Evolutionary conservation across 1,140 invertebrate species (phyloP).

Genomic region (Galleria mellonella): DNA sequence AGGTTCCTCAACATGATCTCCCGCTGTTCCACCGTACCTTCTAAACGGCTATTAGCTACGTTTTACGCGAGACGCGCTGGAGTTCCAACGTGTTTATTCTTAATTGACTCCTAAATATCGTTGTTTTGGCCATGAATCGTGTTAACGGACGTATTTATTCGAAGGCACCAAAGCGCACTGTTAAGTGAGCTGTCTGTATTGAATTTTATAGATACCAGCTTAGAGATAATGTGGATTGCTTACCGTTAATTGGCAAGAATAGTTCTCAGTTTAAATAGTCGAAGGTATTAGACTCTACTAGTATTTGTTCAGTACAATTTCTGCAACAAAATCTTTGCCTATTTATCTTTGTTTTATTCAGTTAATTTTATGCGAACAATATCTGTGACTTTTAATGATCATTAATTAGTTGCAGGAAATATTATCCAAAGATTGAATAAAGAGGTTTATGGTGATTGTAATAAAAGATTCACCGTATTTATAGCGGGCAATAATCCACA

Average conservation of each 20-base stretch:
- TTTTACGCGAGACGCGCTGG: constrained; percentile 50
- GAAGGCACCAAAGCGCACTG: constrained; percentile 26
- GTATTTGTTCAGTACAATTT: too few relatives aligned
- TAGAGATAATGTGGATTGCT: constrained; percentile 25
- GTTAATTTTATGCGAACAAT: too few relatives aligned
- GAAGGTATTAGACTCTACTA: too few relatives aligned
- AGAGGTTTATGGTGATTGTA: too few relatives aligned
- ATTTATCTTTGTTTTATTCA: too few relatives aligned
- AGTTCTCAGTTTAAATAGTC: constrained; percentile 22
- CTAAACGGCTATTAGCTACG: constrained; percentile 53
- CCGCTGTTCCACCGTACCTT: constrained; percentile 52
- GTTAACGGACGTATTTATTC: constrained; percentile 62
- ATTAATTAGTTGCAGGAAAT: too few relatives aligned
- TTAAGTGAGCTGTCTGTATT: constrained; percentile 23
- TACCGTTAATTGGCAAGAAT: constrained; percentile 59
- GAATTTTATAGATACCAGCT: constrained; percentile 20
- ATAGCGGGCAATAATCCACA: constrained; percentile 57
- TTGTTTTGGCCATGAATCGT: constrained; percentile 52
- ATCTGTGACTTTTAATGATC: too few relatives aligned
- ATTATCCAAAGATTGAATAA: too few relatives aligned
- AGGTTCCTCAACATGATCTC: constrained; percentile 36
- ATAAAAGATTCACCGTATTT: constrained; percentile 22
- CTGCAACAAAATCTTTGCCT: too few relatives aligned
- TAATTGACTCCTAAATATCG: constrained; percentile 67
- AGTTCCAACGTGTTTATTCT: constrained; percentile 49